phyloP scores from a whole-genome alignment of 1,140 invertebrate species.

The Anastrepha obliqua region DNA sequence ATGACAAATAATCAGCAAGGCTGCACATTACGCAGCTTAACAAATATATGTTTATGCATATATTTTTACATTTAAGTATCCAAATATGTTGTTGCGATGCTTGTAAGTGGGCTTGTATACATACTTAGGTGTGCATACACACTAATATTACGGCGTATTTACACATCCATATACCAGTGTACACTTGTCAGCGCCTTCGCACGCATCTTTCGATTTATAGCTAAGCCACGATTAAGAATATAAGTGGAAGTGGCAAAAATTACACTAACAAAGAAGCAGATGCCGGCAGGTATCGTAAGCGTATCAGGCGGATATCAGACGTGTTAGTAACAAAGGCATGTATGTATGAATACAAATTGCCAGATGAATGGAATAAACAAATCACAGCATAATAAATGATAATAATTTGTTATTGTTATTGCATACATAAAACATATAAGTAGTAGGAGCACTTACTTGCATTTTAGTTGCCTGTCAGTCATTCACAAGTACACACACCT shows the following conservation, averaged over 20 bases:
- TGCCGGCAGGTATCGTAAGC: neutral
- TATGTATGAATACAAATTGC: neutral
- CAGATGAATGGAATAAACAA: neutral
- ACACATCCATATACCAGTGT: no score
- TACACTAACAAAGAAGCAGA: neutral
- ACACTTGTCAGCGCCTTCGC: no score
- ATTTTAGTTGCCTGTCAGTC: neutral
- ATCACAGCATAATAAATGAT: conserved; percentile 18
- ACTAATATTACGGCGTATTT: no score
- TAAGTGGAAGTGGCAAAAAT: neutral
- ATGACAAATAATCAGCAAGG: no score
- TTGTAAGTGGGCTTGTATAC: no score
- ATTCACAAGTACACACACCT: neutral
- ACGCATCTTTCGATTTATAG: no score
- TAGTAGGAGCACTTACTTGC: neutral
- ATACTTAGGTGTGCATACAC: no score
- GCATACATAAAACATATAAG: neutral
- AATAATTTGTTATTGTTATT: conserved; percentile 31
- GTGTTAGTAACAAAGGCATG: neutral
- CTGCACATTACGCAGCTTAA: no score
- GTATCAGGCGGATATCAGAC: neutral
- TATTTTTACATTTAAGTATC: no score
- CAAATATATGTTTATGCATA: no score
- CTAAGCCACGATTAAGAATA: neutral
- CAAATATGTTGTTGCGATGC: no score